A percentile compares a stretch with the other conserved stretches of the same genome.
These are phyloP conservation scores for Neogale vison DNA, from an alignment of 2,113 vertebrate species.

Conservation along the genomic window DNA sequence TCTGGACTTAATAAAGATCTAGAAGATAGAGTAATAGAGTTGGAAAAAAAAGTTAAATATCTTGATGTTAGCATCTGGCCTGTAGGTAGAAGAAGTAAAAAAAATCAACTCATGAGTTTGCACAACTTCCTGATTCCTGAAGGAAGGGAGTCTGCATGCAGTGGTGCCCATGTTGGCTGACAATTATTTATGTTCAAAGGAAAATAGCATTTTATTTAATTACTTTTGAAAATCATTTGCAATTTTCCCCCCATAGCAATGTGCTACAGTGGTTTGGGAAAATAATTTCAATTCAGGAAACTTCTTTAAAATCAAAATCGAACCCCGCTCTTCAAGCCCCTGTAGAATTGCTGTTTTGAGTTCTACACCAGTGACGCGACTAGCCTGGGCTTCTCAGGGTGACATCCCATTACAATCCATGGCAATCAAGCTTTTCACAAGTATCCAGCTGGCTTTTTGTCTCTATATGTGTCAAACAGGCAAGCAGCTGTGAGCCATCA, in stretches of 20 bases:
- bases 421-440: background rate
- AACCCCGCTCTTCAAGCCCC: background rate
- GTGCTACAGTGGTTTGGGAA: background rate
- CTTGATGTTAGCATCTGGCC: background rate
- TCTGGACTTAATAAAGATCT: background rate
- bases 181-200: background rate
- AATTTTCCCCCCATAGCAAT: background rate
- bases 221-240: background rate
- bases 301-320: slow-evolving; percentile 21
- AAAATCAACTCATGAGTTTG: background rate
- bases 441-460: background rate
- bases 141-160: background rate
- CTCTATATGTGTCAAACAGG: background rate
- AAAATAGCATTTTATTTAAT: background rate
- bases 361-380: background rate
- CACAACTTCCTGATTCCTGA: background rate
- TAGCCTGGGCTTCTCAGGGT: background rate
- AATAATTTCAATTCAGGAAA: slow-evolving; percentile 4
- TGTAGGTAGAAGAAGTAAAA: background rate
- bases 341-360: background rate
- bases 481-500: slow-evolving; percentile 45
- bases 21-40: background rate
- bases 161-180: background rate
- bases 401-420: background rate
- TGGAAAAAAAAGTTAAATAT: background rate